These are phyloP conservation scores for Dolichomitus sp. DNA, from an alignment of 2,888 invertebrate species.

Conservation along the genomic window DNA sequence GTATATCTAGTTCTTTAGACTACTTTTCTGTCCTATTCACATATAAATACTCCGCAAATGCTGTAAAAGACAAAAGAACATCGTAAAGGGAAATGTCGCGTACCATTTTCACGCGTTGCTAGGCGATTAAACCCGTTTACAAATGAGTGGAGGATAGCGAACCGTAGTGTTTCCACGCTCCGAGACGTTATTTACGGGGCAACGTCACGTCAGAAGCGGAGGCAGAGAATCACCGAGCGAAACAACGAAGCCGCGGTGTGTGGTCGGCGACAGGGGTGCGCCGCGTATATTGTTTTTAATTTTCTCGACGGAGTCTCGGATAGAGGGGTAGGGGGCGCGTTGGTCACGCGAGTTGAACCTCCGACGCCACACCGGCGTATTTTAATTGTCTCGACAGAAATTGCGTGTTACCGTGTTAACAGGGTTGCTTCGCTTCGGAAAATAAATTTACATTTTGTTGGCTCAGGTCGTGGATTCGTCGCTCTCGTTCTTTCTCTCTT, in stretches of 20 bases:
- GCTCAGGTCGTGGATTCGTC: conserved; percentile 61
- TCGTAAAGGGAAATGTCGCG: conserved; percentile 21
- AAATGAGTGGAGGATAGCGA: conserved; percentile 53
- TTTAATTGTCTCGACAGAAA: conserved; percentile 79
- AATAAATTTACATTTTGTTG: conserved; percentile 77
- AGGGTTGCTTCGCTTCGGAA: conserved; percentile 73
- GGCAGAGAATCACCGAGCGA: conserved; percentile 6
- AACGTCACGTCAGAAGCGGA: conserved; percentile 63
- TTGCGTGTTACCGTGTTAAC: conserved; percentile 77
- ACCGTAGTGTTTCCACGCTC: conserved; percentile 59
- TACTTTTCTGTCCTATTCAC: background rate
- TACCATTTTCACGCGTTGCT: conserved; percentile 62
- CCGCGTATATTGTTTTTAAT: conserved; percentile 67
- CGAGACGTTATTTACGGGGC: conserved; percentile 66
- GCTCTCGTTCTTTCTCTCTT: conserved; percentile 25
- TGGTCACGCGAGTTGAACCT: conserved; percentile 74
- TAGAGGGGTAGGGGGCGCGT: conserved; percentile 4
- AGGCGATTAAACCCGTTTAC: conserved; percentile 63
- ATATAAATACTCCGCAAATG: conserved; percentile 51
- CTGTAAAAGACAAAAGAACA: conserved; percentile 51
- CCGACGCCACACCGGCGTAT: conserved; percentile 72
- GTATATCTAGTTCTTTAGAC: conserved; percentile 46
- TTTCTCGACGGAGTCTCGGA: conserved; percentile 61
- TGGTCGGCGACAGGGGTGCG: conserved; percentile 31
- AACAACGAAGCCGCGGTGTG: conserved; percentile 17